phyloP scores from a whole-genome alignment of 2,888 invertebrate species.

The Trichogramma evanescens region DNA sequence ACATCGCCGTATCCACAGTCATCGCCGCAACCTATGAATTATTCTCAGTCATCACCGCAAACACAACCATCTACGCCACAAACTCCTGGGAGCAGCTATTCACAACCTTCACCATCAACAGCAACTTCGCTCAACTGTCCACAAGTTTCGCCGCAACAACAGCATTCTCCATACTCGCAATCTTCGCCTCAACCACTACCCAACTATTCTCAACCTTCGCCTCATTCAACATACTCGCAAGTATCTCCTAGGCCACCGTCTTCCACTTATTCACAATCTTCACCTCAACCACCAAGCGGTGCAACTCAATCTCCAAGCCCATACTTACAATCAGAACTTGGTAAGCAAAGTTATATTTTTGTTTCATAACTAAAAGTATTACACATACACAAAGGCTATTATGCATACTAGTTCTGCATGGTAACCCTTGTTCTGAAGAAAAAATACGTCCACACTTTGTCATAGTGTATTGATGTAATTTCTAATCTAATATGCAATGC shows the following conservation, averaged over 20 bases:
- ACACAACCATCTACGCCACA: constrained; percentile 41
- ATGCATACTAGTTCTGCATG: too few species aligned
- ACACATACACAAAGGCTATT: too few species aligned
- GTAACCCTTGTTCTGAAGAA: too few species aligned
- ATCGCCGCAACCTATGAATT: constrained; percentile 37
- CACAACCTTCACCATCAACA: constrained; percentile 33
- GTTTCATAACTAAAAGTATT: too few species aligned
- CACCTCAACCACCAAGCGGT: constrained; percentile 34
- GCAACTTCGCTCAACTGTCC: constrained; percentile 26
- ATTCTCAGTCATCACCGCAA: constrained; percentile 41
- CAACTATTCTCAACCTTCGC: constrained; percentile 29
- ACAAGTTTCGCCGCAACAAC: constrained; percentile 26
- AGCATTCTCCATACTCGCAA: constrained; percentile 28
- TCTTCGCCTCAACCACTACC: constrained; percentile 31
- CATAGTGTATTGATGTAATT: too few species aligned
- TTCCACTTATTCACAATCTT: constrained; percentile 31
- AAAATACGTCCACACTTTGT: too few species aligned
- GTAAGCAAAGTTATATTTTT: constrained; percentile 2
- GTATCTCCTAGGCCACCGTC: constrained; percentile 42
- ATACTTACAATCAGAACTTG: constrained; percentile 28
- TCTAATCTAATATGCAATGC: too few species aligned
- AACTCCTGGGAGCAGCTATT: constrained; percentile 38
- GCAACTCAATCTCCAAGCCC: constrained; percentile 31
- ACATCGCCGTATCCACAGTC: constrained; percentile 39
- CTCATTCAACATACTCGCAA: constrained; percentile 30